Conservation (phyloP, 2,113 vertebrate species). For the Empidonax alnorum region DNA sequence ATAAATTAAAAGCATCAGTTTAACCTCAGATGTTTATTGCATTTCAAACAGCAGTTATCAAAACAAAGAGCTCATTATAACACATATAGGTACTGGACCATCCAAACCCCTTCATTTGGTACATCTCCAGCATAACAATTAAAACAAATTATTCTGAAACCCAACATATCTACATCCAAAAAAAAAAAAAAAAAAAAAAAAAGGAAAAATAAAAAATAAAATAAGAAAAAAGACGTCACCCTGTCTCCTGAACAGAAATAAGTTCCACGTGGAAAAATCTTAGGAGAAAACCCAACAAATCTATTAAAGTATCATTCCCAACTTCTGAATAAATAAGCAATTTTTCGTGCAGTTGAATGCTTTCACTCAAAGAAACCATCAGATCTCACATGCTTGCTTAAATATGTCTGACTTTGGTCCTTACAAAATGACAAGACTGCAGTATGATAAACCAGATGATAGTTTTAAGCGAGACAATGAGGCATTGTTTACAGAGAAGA, state of each 20-base stretch:
- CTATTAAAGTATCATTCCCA: slow-evolving; percentile 20
- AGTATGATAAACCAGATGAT: slow-evolving; percentile 66
- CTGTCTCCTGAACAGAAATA: slow-evolving; percentile 34
- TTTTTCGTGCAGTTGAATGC: slow-evolving; percentile 41
- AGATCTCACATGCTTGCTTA: slow-evolving; percentile 64
- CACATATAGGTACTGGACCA: not conserved
- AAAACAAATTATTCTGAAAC: slow-evolving; percentile 25
- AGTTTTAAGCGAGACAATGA: slow-evolving; percentile 67
- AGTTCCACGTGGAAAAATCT: slow-evolving; percentile 56
- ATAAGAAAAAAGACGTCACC: not conserved
- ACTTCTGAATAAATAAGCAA: slow-evolving; percentile 68
- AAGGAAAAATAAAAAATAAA: not conserved
- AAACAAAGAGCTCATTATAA: slow-evolving; percentile 36
- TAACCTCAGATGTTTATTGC: slow-evolving; percentile 20
- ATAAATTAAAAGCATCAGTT: slow-evolving; percentile 10
- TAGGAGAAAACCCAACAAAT: not conserved
- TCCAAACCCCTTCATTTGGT: not conserved
- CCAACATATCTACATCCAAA: not conserved
- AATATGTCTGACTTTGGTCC: slow-evolving; percentile 63
- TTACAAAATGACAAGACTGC: slow-evolving; percentile 67
- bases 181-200: not conserved
- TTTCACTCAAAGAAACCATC: slow-evolving; percentile 67
- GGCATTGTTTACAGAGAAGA: slow-evolving; percentile 77
- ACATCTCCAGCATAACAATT: slow-evolving; percentile 1
- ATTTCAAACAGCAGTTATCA: slow-evolving; percentile 35